Percentiles rank a stretch among this genome's conserved stretches.
These are phyloP conservation scores for Glareola pratincola DNA, from an alignment of 2,113 vertebrate genomes.

Conservation along the genomic window DNA sequence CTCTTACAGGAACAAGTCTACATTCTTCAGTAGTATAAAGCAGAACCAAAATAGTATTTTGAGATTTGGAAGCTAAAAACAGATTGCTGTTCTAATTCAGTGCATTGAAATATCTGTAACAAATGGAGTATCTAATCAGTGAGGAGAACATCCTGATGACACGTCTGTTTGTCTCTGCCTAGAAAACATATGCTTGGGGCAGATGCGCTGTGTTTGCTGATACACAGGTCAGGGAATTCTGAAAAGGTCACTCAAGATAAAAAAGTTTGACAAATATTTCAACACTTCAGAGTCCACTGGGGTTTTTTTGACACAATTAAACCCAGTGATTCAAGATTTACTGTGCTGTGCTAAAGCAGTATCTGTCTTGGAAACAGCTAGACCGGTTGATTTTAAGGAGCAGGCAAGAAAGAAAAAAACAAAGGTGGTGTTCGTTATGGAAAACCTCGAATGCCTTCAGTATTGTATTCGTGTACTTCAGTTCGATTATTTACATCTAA, in stretches of 20 bases:
- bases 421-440: background rate
- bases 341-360: background rate
- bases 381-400: background rate
- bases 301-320: background rate
- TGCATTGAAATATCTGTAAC: background rate
- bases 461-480: background rate
- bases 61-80: background rate
- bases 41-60: background rate
- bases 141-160: background rate
- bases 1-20: background rate
- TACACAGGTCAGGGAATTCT: background rate
- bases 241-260: background rate
- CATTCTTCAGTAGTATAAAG: background rate
- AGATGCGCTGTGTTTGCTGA: background rate
- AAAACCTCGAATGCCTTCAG: background rate
- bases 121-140: background rate
- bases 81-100: background rate
- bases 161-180: background rate
- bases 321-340: background rate
- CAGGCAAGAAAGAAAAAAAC: background rate
- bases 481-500: background rate
- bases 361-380: background rate
- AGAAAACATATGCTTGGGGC: background rate
- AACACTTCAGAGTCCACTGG: background rate
- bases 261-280: background rate